These are phyloP conservation scores for Tachina grossa DNA, from an alignment of 2,888 invertebrate species.

Conservation along the genomic window DNA sequence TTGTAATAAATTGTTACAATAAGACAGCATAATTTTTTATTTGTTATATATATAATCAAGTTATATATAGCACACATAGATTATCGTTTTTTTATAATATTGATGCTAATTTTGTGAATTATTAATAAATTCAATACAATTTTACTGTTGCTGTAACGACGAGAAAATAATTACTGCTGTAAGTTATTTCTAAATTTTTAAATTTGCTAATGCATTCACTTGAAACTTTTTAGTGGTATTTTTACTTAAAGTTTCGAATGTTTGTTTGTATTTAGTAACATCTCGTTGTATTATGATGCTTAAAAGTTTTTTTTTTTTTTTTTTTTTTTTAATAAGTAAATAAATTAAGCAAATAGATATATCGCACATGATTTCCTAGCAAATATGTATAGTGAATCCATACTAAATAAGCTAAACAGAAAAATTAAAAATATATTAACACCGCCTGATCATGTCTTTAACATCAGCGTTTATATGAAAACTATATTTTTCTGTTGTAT, in stretches of 20 bases:
- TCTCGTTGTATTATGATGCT: slow-evolving; percentile 46
- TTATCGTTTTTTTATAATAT: too few relatives aligned
- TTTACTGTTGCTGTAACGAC: slow-evolving; percentile 35
- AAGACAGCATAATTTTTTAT: too few relatives aligned
- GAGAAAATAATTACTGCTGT: slow-evolving; percentile 56
- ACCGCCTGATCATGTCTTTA: slow-evolving; percentile 31
- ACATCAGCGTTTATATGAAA: slow-evolving; percentile 22
- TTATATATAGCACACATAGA: too few relatives aligned
- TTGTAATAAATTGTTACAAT: too few relatives aligned
- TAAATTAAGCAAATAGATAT: slow-evolving; percentile 5
- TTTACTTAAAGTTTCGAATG: slow-evolving; percentile 19
- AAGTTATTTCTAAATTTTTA: slow-evolving; percentile 17
- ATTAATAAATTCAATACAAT: neutral
- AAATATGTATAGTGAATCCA: slow-evolving; percentile 4
- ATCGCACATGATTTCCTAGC: slow-evolving; percentile 38
- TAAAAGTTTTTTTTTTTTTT: too few relatives aligned
- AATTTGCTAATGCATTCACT: slow-evolving; percentile 32
- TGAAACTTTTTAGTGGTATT: slow-evolving; percentile 19
- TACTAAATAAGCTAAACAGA: neutral
- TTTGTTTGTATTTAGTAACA: slow-evolving; percentile 49
- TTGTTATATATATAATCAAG: too few relatives aligned
- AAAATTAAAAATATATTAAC: neutral
- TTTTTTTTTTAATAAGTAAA: slow-evolving; percentile 18
- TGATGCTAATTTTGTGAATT: too few relatives aligned
- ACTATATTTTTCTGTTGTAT: slow-evolving; percentile 2